Evolutionary conservation across 2,888 invertebrate genomes (phyloP), one percentile per base, ranked within the genome.

Genomic region (Lampropteryx suffumata): DNA sequence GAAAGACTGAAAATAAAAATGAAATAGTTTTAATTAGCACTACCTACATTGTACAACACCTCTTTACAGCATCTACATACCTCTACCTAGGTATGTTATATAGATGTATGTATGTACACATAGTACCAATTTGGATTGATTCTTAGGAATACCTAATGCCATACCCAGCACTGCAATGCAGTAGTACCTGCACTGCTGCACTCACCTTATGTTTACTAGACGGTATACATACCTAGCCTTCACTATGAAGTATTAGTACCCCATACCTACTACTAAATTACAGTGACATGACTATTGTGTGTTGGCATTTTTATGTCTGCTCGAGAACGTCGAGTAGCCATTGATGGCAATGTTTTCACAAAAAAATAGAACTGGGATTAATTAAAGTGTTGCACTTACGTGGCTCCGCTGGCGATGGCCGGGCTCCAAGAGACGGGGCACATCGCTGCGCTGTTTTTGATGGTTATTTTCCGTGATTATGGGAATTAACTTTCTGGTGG

Each of bases 391-490:
- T 6, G 26, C 12, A 43, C 92, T 91, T 73, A 92, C 92, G 81
- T 92, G 84, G 73, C 92, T 92, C 67, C 91, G 82, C 82, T 91
- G 89, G 79, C 92, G 83, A 88, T 91, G 79, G 79, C 82, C 78
- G 60, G 82, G 79, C 78, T 90, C 88, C 58, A 76, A 72, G 64
- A 82, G 76, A 62, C 83, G 84, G 64, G 79, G 79, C 71, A 80
- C 87, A 82, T 90, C 83, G 84, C 83, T 82, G 81, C 81, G 78
- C 64, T 77, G 79, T 74, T 88, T 88, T 37, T 81, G 86, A 65
- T 86, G 80, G 68, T 79, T 84, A 79, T 92, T 91, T 91, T 93
- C 92, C 91, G 92, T 92, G 91, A 93, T 92, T 90, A 91, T 84
- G 67, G 91, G 91, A 74, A 92, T 92, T 78, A 87, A 81, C 85